Evolutionary conservation across 2,797 vertebrate genomes (phyloP).

Genomic region (Hydrocynus forskahlii): DNA sequence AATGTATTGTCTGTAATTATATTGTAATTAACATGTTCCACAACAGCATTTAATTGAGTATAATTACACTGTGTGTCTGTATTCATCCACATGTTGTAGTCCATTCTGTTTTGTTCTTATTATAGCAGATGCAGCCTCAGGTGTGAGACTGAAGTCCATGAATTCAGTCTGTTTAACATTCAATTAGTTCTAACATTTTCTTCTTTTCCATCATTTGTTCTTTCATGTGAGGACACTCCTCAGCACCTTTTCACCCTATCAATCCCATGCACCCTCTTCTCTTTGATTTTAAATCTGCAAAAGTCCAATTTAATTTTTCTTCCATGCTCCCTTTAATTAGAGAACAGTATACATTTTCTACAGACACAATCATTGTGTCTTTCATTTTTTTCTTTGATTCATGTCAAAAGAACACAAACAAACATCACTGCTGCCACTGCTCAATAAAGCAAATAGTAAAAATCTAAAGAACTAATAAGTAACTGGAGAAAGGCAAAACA

Average conservation of each 20-base stretch:
- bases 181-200: slow-evolving; percentile 57
- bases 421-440: neutral
- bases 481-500: neutral
- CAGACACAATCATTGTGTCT: neutral
- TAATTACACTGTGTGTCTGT: neutral
- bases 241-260: slow-evolving; percentile 30
- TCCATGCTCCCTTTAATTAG: slow-evolving; percentile 29
- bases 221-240: slow-evolving; percentile 43
- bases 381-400: neutral
- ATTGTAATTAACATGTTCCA: too few species aligned
- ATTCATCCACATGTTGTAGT: neutral
- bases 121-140: slow-evolving; percentile 50
- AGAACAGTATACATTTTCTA: neutral
- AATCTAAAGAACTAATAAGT: neutral
- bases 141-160: slow-evolving; percentile 52
- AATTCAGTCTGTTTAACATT: slow-evolving; percentile 56
- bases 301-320: slow-evolving; percentile 57
- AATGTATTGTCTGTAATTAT: too few species aligned
- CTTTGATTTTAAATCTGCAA: slow-evolving; percentile 51
- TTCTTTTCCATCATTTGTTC: slow-evolving; percentile 53
- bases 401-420: neutral
- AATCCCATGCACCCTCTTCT: slow-evolving; percentile 25
- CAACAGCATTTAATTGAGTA: too few species aligned
- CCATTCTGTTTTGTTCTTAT: slow-evolving; percentile 9
- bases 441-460: neutral